Evolutionary conservation across 2,888 invertebrate genomes (phyloP), one percentile per base, ranked within the genome.

Genomic region (Hirtodrosophila trivittata): DNA sequence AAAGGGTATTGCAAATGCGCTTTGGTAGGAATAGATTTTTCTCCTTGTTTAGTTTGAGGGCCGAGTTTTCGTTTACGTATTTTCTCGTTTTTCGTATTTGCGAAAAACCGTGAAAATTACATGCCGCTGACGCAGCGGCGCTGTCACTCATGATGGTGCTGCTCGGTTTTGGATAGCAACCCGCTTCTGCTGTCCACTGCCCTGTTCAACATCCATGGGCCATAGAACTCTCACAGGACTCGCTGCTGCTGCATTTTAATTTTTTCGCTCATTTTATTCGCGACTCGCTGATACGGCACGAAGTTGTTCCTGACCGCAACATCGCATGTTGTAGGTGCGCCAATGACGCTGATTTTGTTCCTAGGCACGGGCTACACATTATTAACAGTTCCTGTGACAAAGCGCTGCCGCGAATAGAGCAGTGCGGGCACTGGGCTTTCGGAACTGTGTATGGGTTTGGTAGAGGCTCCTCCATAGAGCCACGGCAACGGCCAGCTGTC

Each of bases 301-400:
- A 85, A 87, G 83, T 83, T 85, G 80, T 77, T 62, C 69, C 76
- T 67, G 66, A 87, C 87, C 87, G 56, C 87, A 87, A 87, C 87
- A 87, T 86, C 84, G 87, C 87, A 87, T 87, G 86, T 87, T 87
- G 87, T 87, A 87, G 87, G 87, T 87, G 87, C 86, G 87, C 87
- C 87, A 87, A 87, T 87, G 87, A 85, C 87, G 88, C 87, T 87
- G 87, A 87, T 87, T 87, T 86, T 86, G 83, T 85, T 81, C 82
- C 85, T 83, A 76, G 72, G 67, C 74, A 55, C 56, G 67, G 65
- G 63, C 76, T 72, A 63, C 82, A 86, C 83, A 87, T 80, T 87
- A 83, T 77, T 85, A 87, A 87, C 87, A 87, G 84, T 78, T 82
- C 84, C 84, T 78, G 84, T 86, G 82, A 84, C 84, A 81, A 75